Percentiles rank a stretch among this genome's conserved stretches.
Conservation (phyloP, 2,888 invertebrate species). For the Apotomis capreana region DNA sequence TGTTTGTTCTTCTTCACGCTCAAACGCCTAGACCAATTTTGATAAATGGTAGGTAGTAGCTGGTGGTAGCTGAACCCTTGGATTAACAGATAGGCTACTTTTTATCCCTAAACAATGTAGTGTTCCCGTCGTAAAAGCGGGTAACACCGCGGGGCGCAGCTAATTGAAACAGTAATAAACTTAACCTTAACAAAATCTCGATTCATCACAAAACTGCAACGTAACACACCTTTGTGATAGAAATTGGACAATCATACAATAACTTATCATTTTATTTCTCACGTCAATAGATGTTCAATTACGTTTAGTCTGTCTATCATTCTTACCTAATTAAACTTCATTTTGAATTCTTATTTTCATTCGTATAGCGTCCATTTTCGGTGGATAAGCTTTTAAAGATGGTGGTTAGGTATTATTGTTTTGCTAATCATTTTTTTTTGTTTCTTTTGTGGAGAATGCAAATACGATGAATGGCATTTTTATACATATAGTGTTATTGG, state of each 20-base stretch:
- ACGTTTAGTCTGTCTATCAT: constrained; percentile 11
- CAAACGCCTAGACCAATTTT: no score
- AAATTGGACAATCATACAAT: constrained; percentile 54
- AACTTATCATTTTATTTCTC: constrained; percentile 30
- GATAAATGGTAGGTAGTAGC: no score
- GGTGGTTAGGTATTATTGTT: neutral
- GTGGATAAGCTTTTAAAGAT: neutral
- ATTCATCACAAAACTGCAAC: constrained; percentile 54
- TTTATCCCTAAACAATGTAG: no score
- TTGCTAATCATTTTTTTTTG: constrained; percentile 20
- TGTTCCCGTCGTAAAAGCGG: no score
- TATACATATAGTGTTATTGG: neutral
- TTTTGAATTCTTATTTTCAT: neutral
- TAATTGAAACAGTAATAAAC: neutral
- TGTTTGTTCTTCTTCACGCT: no score
- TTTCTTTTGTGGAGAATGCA: constrained; percentile 9
- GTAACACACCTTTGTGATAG: constrained; percentile 60
- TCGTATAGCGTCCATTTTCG: neutral
- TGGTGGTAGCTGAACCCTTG: no score
- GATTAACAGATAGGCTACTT: no score
- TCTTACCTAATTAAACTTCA: constrained; percentile 10
- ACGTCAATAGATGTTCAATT: constrained; percentile 26
- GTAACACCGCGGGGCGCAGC: no score
- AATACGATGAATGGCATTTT: constrained; percentile 18
- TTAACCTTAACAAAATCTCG: constrained; percentile 46